These are phyloP conservation scores for Silurus glanis DNA, from an alignment of 2,113 vertebrate genomes.

Conservation along the genomic window DNA sequence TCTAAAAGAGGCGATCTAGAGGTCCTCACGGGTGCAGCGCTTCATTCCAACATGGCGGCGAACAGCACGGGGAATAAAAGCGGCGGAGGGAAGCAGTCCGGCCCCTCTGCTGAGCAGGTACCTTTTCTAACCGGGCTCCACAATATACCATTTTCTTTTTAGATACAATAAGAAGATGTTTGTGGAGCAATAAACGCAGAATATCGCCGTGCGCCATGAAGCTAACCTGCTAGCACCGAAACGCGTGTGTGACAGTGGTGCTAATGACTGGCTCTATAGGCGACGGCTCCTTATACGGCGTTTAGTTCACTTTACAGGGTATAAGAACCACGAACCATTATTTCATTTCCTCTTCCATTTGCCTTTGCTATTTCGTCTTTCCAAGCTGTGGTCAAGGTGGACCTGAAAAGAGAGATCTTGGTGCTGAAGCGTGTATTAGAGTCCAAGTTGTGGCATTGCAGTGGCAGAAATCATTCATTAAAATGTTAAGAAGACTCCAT, in stretches of 20 bases:
- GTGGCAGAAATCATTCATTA: too few species aligned
- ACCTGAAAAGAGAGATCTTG: background rate
- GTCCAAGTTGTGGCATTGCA: background rate
- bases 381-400: background rate
- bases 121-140: fast-evolving
- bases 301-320: background rate
- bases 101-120: constrained; percentile 75
- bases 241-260: background rate
- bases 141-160: background rate
- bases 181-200: background rate
- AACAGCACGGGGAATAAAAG: constrained; percentile 73
- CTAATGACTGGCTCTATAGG: background rate
- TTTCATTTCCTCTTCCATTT: background rate
- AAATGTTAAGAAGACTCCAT: background rate
- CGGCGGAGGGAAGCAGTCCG: constrained; percentile 66
- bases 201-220: background rate
- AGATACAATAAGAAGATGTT: background rate
- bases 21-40: constrained; percentile 44
- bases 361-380: background rate
- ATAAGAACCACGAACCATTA: background rate
- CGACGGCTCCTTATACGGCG: background rate
- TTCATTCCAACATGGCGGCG: constrained; percentile 76
- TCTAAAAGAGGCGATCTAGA: background rate
- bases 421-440: background rate
- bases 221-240: constrained; percentile 2